Evolutionary conservation across 2,113 vertebrate species (phyloP).

Genomic region (Clinocottus analis): DNA sequence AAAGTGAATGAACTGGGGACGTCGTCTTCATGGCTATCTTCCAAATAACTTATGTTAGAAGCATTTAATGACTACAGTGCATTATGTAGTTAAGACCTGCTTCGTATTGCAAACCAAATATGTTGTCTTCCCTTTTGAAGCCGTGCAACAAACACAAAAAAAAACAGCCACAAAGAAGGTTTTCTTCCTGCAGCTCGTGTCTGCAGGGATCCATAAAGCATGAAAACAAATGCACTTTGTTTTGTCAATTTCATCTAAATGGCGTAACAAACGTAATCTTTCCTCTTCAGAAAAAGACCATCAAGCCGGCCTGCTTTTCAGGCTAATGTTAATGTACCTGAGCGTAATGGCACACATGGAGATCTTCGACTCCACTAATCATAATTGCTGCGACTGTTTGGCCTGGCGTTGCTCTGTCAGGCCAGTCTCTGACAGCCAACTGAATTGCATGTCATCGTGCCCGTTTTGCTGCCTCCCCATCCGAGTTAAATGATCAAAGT

Average conservation of each 20-base stretch:
- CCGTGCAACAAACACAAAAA: too few species aligned
- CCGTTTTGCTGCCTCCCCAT: constrained; percentile 17
- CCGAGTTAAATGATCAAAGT: constrained; percentile 14
- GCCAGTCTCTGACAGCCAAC: constrained; percentile 41
- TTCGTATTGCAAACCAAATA: not conserved
- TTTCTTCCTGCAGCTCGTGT: too few species aligned
- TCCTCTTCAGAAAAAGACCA: constrained; percentile 7
- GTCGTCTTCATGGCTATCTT: not conserved
- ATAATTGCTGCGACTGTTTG: constrained; percentile 37
- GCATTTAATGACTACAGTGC: not conserved
- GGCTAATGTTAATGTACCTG: constrained; percentile 44
- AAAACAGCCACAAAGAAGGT: too few species aligned
- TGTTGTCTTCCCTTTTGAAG: not conserved
- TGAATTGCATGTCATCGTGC: constrained; percentile 27
- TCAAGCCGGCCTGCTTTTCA: constrained; percentile 43
- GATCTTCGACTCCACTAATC: constrained; percentile 52
- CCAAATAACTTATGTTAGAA: not conserved
- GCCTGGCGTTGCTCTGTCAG: constrained; percentile 12
- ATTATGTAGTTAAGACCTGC: not conserved
- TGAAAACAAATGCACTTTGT: constrained; percentile 18
- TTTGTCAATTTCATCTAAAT: constrained; percentile 17
- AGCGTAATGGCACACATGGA: constrained; percentile 31
- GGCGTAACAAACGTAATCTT: constrained; percentile 12
- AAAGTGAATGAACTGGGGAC: not conserved
- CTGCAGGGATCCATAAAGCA: not conserved